These are phyloP conservation scores for Neotoxoptera formosana DNA, from an alignment of 1,140 invertebrate genomes.

Conservation along the genomic window DNA sequence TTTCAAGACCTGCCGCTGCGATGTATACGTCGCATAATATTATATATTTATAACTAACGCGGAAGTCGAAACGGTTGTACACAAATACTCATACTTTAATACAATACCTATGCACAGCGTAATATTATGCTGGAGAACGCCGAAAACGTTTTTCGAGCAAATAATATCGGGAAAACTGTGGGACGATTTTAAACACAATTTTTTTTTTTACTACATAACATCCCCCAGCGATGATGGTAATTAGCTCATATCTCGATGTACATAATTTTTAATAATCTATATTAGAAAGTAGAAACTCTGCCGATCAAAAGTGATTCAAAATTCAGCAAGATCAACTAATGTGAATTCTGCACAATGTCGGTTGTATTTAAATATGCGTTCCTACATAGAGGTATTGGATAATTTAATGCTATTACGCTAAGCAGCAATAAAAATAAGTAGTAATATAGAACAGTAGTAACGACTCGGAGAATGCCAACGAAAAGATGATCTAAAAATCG, in stretches of 20 bases:
- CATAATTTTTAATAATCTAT: background rate
- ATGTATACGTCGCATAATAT: background rate
- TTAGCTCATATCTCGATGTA: background rate
- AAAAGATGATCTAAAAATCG: background rate
- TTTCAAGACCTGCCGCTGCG: background rate
- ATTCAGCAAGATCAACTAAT: background rate
- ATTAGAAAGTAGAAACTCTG: background rate
- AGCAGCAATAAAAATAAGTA: background rate
- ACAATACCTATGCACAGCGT: background rate
- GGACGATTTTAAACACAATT: background rate
- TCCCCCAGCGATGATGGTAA: background rate
- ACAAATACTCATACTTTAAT: background rate
- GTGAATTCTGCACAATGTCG: background rate
- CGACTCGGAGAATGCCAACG: no score
- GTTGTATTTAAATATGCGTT: background rate
- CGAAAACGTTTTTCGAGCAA: background rate
- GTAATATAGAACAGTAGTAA: no score
- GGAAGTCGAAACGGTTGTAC: background rate
- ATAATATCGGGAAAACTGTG: background rate
- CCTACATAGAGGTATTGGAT: background rate
- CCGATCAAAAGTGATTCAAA: background rate
- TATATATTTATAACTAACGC: background rate
- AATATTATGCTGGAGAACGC: background rate
- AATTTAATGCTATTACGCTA: background rate
- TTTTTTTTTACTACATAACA: background rate